Base-by-base conservation (phyloP, 2,888 invertebrate genomes). In the Pomacea canaliculata region DNA sequence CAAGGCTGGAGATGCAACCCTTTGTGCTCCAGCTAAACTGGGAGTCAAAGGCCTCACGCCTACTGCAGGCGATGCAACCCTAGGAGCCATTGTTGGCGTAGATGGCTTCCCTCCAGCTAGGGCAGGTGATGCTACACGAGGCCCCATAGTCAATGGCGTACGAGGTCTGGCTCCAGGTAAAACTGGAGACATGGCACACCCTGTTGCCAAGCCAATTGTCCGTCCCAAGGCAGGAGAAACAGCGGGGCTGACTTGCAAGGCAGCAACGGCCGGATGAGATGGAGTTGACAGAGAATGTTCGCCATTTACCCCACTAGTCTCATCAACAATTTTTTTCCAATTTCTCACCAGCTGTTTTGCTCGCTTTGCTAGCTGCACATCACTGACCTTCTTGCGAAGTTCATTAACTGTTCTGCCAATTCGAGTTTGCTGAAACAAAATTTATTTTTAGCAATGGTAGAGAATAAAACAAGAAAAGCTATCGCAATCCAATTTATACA, bases 371-470 rank as follows among this genome's bases (percentile, higher is more conserved):
- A 98, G 92, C 79, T 93, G 93, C 84, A 96, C 95, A 91, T 97
- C 95, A 78, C 93, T 93, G 66, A 96, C 96, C 91, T 96, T 96
- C 79, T 96, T 93, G 76, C 98, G 94, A 73, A 98, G 92, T 91
- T 97, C 96, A 91, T 98, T 98, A 91, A 98, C 95, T 91, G 96
- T 95, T 91, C 95, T 96, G 65, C 97, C 98, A 91, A 98, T 93
- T 94, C 97, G 93, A 93, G 98, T 98, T 94, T 95, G 94, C 96
- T 96, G 92, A 1, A 92, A 63, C 27, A n/a, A 63, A 12, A 63
- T 60, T 60, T 60, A 12, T 56, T 37, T 37, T 37, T 37, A 37
- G 37, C 37, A 37, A 37, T 37, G 37, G 37, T 5, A 37, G 37
- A 37, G 37, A 59, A 59, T 49, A 16, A 46, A 7, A 60, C 27